Conservation (phyloP, 2,888 invertebrate species). For the Spisula solida region DNA sequence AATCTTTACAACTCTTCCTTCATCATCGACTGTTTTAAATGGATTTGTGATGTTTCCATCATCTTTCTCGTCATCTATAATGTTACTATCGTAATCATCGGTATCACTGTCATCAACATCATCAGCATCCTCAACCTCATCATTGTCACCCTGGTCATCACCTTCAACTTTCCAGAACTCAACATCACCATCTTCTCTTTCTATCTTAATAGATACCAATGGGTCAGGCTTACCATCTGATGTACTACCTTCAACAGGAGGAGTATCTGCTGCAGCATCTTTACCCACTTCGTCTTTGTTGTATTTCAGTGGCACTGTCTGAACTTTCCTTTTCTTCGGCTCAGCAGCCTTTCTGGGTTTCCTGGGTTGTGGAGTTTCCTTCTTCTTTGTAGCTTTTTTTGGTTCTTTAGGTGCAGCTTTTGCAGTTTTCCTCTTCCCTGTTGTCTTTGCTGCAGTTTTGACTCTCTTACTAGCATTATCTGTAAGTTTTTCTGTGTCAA, state of each 20-base stretch:
- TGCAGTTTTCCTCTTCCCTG: background rate
- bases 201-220: slow-evolving; percentile 27
- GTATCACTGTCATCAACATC: slow-evolving; percentile 40
- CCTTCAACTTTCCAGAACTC: background rate
- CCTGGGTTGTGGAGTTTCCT: background rate
- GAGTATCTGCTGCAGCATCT: background rate
- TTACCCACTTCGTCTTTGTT: background rate
- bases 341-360: slow-evolving; percentile 19
- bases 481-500: background rate
- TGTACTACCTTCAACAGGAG: background rate
- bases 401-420: background rate
- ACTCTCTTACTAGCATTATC: background rate
- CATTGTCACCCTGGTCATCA: background rate
- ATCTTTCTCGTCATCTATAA: slow-evolving; percentile 1
- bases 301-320: background rate
- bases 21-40: slow-evolving; percentile 38
- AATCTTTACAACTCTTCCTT: slow-evolving; percentile 30
- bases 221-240: background rate
- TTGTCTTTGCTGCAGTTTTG: background rate
- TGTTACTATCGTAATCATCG: slow-evolving; percentile 41
- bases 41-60: background rate
- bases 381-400: background rate
- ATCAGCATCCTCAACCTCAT: slow-evolving; percentile 22
- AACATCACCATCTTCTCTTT: slow-evolving; percentile 16
- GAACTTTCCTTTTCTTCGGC: slow-evolving; percentile 13